Evolutionary conservation across 2,797 vertebrate species (phyloP), one percentile per base, ranked within the genome.

Genomic region (Denticeps clupeoides): DNA sequence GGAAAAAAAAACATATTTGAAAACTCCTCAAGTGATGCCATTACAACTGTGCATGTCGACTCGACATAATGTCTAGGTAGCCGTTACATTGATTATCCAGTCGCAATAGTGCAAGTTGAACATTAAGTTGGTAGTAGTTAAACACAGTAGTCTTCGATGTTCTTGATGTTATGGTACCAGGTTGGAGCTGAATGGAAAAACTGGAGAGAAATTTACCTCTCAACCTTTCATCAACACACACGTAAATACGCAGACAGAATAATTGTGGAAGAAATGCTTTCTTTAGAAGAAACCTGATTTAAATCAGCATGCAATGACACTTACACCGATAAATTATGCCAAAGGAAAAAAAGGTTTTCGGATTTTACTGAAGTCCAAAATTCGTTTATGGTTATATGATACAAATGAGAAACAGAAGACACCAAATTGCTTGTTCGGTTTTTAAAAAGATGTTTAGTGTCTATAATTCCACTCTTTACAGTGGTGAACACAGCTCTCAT

Each of bases 101-200:
- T 76, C 67, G 64, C 56, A 73, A 61, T 73, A 83, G 79, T 84
- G 82, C 79, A 83, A 78, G 49, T 69, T 50, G 59, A 73, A 80
- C 37, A 62, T 69, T 58, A 70, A 64, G 2, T 55, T 46, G 19
- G 68, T 49, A 74, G 9, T 10, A 38, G 9, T 38, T 38, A 19
- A 38, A 38, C 18, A 21, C 35, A 41, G 40, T 23, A 19, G 13
- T 29, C 35, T 19, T 25, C n/a, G n/a, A n/a, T n/a, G n/a, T n/a
- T n/a, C n/a, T n/a, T n/a, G n/a, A n/a, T n/a, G n/a, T n/a, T n/a
- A n/a, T n/a, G n/a, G n/a, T n/a, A n/a, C n/a, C n/a, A n/a, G n/a
- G n/a, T n/a, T n/a, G n/a, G n/a, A n/a, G n/a, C n/a, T n/a, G n/a
- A n/a, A n/a, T n/a, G n/a, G n/a, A n/a, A n/a, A n/a, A n/a, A n/a